phyloP scores from a whole-genome alignment of 1,140 invertebrate genomes.

The Nasonia longicornis region DNA sequence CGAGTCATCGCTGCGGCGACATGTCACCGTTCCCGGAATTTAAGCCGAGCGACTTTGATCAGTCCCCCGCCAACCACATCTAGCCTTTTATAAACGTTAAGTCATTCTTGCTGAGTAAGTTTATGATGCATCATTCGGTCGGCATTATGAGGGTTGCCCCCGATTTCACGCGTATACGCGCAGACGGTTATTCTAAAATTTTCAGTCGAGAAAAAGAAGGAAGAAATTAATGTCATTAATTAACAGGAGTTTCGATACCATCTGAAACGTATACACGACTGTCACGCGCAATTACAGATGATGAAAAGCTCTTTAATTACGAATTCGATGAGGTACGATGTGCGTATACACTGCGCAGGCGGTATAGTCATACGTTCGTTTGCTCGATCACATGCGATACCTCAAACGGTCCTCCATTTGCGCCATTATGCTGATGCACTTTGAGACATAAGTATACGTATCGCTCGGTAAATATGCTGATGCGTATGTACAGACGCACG shows the following conservation, averaged over 20 bases:
- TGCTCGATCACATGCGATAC: background rate
- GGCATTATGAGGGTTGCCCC: background rate
- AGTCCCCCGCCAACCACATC: background rate
- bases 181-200: no score
- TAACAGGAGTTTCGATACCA: background rate
- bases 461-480: background rate
- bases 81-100: background rate
- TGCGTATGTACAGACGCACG: background rate
- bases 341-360: background rate
- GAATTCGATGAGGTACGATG: background rate
- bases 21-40: slow-evolving; percentile 48
- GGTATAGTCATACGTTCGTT: background rate
- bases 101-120: background rate
- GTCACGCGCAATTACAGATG: background rate
- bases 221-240: background rate
- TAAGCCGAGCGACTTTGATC: background rate
- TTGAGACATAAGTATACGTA: background rate
- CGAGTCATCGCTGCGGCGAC: slow-evolving; percentile 44
- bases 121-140: background rate
- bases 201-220: background rate
- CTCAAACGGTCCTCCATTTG: slow-evolving; percentile 9
- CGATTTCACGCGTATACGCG: background rate
- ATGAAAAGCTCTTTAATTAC: background rate
- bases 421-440: slow-evolving; percentile 13
- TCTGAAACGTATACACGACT: background rate